phyloP scores from a whole-genome alignment of 2,113 vertebrate species.

The Tenebrosternarchus preto region DNA sequence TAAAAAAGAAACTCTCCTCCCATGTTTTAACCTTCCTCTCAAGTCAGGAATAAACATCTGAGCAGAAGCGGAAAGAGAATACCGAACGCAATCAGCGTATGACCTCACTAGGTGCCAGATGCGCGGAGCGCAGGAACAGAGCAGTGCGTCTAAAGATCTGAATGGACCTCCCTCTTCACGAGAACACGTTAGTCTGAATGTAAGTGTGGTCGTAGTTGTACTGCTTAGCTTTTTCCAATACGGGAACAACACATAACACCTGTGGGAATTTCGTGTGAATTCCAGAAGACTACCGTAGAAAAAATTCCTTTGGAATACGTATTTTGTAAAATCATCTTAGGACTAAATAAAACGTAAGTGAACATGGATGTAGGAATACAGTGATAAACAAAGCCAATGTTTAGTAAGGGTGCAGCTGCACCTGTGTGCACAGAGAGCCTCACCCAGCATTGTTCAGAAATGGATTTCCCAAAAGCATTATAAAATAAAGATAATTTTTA shows the following conservation, averaged over 20 bases:
- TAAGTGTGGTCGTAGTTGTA: neutral
- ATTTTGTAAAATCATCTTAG: too few relatives aligned
- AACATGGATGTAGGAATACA: neutral
- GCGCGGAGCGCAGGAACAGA: too few relatives aligned
- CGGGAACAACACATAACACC: neutral
- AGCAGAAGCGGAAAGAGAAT: neutral
- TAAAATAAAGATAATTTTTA: too few relatives aligned
- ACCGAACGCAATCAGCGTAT: too few relatives aligned
- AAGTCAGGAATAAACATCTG: neutral
- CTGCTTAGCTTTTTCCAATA: neutral
- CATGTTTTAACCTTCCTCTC: neutral
- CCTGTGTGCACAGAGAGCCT: conserved; percentile 38
- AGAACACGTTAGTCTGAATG: too few relatives aligned
- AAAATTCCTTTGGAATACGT: neutral
- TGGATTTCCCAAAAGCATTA: neutral
- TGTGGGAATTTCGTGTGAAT: neutral
- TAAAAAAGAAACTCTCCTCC: too few relatives aligned
- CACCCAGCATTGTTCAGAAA: conserved; percentile 24
- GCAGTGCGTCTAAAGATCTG: too few relatives aligned
- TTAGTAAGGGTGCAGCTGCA: neutral
- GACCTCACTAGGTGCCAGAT: too few relatives aligned
- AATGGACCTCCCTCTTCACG: too few relatives aligned
- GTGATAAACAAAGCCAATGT: neutral
- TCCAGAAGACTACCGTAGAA: neutral
- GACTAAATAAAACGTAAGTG: neutral